Evolutionary conservation across 2,888 invertebrate species (phyloP), one percentile per base, ranked within the genome.

Genomic region (Ormyrus rosae): DNA sequence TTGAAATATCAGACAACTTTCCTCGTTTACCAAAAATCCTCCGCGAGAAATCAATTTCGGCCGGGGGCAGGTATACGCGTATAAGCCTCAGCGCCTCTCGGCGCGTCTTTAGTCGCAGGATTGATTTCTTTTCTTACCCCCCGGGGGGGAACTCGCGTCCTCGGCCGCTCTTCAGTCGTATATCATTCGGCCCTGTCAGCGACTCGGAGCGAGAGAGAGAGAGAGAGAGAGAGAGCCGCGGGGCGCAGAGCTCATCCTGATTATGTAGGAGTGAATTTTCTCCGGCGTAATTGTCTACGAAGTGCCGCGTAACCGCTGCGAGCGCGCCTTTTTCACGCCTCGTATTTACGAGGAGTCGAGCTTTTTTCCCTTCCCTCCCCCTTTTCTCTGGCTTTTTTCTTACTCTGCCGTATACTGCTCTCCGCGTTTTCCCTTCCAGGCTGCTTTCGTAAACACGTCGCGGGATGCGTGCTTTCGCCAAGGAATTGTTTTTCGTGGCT

Each of bases 151-250:
- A 46, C 58, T 34, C 45, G 56, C 48, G 19, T 48, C n/a, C 50
- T 13, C 34, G 11, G 58, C 11, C 67, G n/a, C 73, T 46, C n/a
- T 48, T 58, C 53, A 11, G 60, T 69, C 74, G 79, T 79, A 79
- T 69, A 79, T 79, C 79, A 79, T 64, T 73, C 74, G 8, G 7
- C n/a, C 34, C 69, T 74, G 79, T 79, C 79, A 64, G 79, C 74
- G 79, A 64, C 56, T 74, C 63, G 48, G 46, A n/a, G 64, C 0
- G 19, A 0, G 19, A 48, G n/a, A 19, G 51, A 51, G 51, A 56
- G n/a, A 48, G 63, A 56, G 50, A 55, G 68, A 45, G 68, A 67
- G 67, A 13, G 34, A 63, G 64, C 58, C 34, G 45, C 78, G 78
- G 63, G 67, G 13, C 53, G 58, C 72, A 48, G 61, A 34, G 9